These are phyloP conservation scores for Desmodus rotundus DNA, from an alignment of 2,113 vertebrate species.

Conservation along the genomic window DNA sequence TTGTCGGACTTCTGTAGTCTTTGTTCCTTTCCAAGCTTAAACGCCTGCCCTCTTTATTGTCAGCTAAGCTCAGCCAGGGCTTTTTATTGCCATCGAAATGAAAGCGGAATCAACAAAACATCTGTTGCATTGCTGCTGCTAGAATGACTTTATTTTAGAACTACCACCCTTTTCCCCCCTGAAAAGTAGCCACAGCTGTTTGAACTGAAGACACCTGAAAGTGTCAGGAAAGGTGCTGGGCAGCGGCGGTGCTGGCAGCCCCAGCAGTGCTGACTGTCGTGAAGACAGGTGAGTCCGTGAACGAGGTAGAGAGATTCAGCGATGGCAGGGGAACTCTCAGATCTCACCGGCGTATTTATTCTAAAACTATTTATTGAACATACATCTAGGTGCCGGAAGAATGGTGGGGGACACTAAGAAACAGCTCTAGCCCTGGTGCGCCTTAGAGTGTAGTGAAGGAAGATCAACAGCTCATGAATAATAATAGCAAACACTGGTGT, in stretches of 20 bases:
- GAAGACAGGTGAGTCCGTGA: neutral
- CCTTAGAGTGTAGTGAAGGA: neutral
- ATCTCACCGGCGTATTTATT: neutral
- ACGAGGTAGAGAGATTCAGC: neutral
- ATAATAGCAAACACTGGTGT: neutral
- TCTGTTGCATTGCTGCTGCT: neutral
- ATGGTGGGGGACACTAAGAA: neutral
- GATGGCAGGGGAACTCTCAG: neutral
- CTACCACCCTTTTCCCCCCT: neutral
- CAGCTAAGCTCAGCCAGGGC: neutral
- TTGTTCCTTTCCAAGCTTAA: neutral
- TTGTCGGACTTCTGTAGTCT: neutral
- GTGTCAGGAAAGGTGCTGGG: neutral
- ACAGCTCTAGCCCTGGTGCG: neutral
- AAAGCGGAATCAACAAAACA: neutral
- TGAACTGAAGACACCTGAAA: neutral
- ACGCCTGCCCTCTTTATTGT: neutral
- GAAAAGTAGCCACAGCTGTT: neutral
- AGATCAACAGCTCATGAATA: neutral
- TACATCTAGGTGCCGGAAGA: neutral
- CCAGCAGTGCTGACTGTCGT: no score
- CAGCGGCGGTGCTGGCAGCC: neutral
- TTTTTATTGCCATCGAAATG: neutral
- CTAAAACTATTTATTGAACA: neutral
- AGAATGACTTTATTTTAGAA: neutral